These are phyloP conservation scores for Melitaea athalia DNA, from an alignment of 2,888 invertebrate genomes.

Conservation along the genomic window DNA sequence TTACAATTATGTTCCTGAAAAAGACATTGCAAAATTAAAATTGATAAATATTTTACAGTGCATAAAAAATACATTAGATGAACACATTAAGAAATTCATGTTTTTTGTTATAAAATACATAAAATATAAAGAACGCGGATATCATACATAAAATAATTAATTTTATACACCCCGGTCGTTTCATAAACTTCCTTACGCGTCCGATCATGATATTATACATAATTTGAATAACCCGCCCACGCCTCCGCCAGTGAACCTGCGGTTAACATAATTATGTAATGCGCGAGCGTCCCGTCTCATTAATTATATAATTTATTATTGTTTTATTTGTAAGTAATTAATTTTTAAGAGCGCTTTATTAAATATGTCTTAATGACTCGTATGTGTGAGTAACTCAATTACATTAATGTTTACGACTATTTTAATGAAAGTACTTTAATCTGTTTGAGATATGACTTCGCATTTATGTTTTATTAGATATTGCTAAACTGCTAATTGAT, in stretches of 20 bases:
- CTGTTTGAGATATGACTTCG: neutral
- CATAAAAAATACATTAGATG: neutral
- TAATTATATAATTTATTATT: constrained; percentile 32
- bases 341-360: constrained; percentile 19
- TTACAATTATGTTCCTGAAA: neutral
- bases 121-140: neutral
- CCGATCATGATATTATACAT: constrained; percentile 29
- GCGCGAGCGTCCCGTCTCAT: constrained; percentile 18
- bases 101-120: neutral
- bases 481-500: neutral
- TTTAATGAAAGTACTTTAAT: neutral
- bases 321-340: constrained; percentile 16
- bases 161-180: constrained; percentile 15
- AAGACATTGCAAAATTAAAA: neutral
- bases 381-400: constrained; percentile 1
- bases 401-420: constrained; percentile 5
- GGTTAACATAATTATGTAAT: constrained; percentile 33
- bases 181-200: constrained; percentile 21
- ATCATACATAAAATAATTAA: constrained; percentile 20
- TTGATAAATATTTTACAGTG: neutral
- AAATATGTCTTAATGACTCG: constrained; percentile 12
- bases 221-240: constrained; percentile 28
- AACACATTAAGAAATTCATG: neutral
- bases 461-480: neutral
- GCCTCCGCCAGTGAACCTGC: constrained; percentile 21